Evolutionary conservation across 2,113 vertebrate genomes (phyloP).

Genomic region (Myotis davidii): DNA sequence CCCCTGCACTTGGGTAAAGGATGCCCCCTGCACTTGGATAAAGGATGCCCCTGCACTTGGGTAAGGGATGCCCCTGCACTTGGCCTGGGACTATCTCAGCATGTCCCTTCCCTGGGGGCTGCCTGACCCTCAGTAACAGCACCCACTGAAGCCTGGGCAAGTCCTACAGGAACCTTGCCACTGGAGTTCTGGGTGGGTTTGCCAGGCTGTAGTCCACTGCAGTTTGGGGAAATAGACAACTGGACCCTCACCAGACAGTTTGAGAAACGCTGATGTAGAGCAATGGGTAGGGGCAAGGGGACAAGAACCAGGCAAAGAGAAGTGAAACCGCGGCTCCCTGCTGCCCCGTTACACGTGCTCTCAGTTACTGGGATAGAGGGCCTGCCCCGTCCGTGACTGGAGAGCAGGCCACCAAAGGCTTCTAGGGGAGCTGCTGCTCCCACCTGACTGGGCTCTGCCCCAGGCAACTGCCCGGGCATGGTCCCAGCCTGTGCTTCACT

Average conservation of each 20-base stretch:
- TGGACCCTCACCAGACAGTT: background rate
- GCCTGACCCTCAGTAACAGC: background rate
- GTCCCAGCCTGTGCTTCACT: background rate
- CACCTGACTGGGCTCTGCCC: background rate
- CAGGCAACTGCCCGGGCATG: background rate
- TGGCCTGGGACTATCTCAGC: background rate
- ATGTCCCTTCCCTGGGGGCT: background rate
- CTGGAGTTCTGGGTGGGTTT: background rate
- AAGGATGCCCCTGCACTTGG: background rate
- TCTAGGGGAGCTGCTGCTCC: background rate
- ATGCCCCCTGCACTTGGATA: background rate
- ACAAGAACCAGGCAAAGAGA: background rate
- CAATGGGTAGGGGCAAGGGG: background rate
- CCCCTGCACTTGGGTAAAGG: too few relatives aligned
- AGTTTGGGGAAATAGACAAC: background rate
- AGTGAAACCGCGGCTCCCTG: background rate
- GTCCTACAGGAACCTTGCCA: accelerated
- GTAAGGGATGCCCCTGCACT: background rate
- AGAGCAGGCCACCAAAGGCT: background rate
- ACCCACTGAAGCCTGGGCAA: background rate
- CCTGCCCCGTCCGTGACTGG: too few relatives aligned
- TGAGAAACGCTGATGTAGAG: background rate
- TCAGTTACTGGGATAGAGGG: background rate
- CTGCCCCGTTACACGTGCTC: background rate
- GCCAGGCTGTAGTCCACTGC: too few relatives aligned